These are phyloP conservation scores for Atherinomorus stipes DNA, from an alignment of 2,113 vertebrate genomes.

Conservation along the genomic window DNA sequence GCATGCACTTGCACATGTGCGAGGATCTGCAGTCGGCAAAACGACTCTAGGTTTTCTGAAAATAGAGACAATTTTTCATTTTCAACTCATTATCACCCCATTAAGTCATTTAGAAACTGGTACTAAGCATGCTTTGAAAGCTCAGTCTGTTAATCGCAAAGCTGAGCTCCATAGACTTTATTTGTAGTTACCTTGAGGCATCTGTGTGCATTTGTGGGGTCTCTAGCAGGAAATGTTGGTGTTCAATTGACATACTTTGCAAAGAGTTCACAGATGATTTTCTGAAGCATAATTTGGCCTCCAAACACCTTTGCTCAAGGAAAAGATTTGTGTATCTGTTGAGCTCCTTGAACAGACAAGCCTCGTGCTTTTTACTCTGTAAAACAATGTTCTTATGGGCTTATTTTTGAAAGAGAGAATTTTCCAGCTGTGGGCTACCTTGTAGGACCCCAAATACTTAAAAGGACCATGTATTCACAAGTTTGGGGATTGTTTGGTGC, in stretches of 20 bases:
- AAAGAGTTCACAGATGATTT: slow-evolving; percentile 42
- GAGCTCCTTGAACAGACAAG: slow-evolving; percentile 31
- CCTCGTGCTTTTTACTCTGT: slow-evolving; percentile 20
- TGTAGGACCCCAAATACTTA: slow-evolving; percentile 57
- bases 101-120: slow-evolving; percentile 74
- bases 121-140: slow-evolving; percentile 37
- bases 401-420: slow-evolving; percentile 58
- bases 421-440: slow-evolving; percentile 63
- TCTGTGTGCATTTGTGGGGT: slow-evolving; percentile 41
- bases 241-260: slow-evolving; percentile 34
- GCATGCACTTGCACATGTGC: slow-evolving; percentile 29
- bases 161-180: slow-evolving; percentile 46
- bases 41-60: slow-evolving; percentile 59
- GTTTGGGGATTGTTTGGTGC: slow-evolving; percentile 63
- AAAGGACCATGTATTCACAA: slow-evolving; percentile 60
- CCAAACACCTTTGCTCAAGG: slow-evolving; percentile 43
- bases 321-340: slow-evolving; percentile 42
- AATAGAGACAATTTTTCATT: slow-evolving; percentile 75
- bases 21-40: slow-evolving; percentile 43
- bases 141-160: slow-evolving; percentile 39
- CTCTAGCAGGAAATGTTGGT: slow-evolving; percentile 30
- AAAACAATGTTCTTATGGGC: slow-evolving; percentile 50
- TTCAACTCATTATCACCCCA: slow-evolving; percentile 67
- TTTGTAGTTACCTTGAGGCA: slow-evolving; percentile 64
- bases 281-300: slow-evolving; percentile 33